Percentiles rank a stretch among this genome's conserved stretches.
Evolutionary conservation across 2,113 vertebrate genomes (phyloP).

Genomic region (Oxyura jamaicensis): DNA sequence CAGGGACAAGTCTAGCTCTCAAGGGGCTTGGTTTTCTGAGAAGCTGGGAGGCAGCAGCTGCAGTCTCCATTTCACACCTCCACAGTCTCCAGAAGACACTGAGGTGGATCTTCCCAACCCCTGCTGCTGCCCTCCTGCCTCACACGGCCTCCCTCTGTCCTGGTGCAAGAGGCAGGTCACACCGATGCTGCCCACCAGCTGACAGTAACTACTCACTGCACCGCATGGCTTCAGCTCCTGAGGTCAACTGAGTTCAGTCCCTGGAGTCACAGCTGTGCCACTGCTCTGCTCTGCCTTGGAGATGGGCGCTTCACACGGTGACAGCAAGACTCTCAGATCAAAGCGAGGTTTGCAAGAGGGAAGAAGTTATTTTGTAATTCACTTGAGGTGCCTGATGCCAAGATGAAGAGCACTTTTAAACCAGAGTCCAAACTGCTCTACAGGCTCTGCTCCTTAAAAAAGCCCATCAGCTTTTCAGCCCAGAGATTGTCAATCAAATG

Average conservation of each 20-base stretch:
- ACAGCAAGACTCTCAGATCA: not conserved
- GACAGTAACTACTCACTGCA: not conserved
- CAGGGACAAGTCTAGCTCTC: not conserved
- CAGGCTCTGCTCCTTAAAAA: not conserved
- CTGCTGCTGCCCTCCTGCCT: not conserved
- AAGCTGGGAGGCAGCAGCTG: not conserved
- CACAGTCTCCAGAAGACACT: not conserved
- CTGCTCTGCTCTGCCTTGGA: not conserved
- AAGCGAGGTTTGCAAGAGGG: not conserved
- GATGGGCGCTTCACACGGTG: not conserved
- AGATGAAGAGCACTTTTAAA: not conserved
- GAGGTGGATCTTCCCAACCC: not conserved
- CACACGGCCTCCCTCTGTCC: not conserved
- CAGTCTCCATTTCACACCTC: not conserved
- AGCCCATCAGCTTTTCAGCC: not conserved
- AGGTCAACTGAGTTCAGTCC: not conserved
- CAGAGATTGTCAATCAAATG: not conserved
- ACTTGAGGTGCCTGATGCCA: not conserved
- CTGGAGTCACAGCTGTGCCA: too few relatives aligned
- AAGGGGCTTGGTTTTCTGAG: not conserved
- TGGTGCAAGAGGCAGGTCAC: not conserved
- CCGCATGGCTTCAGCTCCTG: not conserved
- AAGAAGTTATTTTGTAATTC: constrained; percentile 22
- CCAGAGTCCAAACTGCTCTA: not conserved
- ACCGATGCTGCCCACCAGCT: not conserved